phyloP scores from a whole-genome alignment of 2,113 vertebrate species.

The Oryzias woworae region DNA sequence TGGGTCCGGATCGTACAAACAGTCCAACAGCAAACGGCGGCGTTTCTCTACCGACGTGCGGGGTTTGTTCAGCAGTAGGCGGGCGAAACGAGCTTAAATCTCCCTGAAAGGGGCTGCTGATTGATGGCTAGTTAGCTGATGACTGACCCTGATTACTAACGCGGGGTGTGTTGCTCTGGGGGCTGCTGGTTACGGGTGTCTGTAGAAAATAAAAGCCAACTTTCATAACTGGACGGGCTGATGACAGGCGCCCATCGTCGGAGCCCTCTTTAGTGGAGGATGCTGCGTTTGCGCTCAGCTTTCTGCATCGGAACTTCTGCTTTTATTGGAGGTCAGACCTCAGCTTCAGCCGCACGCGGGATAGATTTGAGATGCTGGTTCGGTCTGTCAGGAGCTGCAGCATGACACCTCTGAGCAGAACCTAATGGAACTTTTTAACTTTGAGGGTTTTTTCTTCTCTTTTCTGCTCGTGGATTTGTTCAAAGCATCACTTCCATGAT shows the following conservation, averaged over 20 bases:
- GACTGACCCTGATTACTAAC: conserved; percentile 53
- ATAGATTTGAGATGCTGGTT: no score
- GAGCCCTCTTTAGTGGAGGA: background rate
- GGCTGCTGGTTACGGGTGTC: conserved; percentile 27
- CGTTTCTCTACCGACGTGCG: background rate
- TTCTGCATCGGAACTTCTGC: conserved; percentile 49
- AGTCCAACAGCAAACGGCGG: background rate
- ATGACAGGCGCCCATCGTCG: no score
- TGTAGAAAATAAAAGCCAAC: conserved; percentile 20
- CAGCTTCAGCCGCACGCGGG: no score
- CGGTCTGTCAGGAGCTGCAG: no score
- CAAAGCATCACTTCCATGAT: background rate
- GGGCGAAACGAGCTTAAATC: conserved; percentile 41
- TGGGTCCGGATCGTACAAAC: conserved; percentile 19
- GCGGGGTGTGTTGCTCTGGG: conserved; percentile 42
- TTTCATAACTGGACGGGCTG: no score
- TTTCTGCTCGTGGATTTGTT: background rate
- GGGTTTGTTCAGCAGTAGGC: conserved; percentile 9
- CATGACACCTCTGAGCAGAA: no score
- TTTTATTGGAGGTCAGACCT: no score
- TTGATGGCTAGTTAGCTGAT: conserved; percentile 66
- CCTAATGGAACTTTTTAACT: background rate
- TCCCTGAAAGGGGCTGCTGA: conserved; percentile 52
- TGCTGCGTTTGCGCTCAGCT: conserved; percentile 27
- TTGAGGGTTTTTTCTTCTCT: background rate